Evolutionary conservation across 2,888 invertebrate species (phyloP).

Genomic region (Agrochola lota): DNA sequence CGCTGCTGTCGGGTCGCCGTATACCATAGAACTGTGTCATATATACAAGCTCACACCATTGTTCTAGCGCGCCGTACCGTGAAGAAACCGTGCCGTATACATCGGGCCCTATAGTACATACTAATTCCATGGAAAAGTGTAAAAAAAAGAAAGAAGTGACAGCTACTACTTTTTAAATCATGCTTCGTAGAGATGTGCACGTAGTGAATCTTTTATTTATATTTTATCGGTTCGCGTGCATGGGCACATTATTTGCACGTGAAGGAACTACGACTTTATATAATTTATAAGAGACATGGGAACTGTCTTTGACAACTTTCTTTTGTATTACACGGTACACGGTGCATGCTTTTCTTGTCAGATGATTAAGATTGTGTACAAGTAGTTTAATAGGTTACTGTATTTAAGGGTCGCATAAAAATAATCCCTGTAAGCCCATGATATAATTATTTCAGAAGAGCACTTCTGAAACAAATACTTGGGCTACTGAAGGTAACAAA

Average conservation of each 20-base stretch:
- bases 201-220: background rate
- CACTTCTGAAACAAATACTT: background rate
- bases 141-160: conserved; percentile 30
- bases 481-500: background rate
- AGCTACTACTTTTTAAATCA: conserved; percentile 17
- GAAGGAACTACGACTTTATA: conserved; percentile 37
- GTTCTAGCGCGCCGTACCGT: too few species aligned
- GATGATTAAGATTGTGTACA: conserved; percentile 17
- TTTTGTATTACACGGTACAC: conserved; percentile 19
- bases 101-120: too few species aligned
- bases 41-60: too few species aligned
- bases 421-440: background rate
- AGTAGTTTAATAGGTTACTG: conserved; percentile 41
- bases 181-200: background rate
- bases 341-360: conserved; percentile 20
- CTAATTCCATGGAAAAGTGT: background rate
- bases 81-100: too few species aligned
- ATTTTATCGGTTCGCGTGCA: conserved; percentile 16
- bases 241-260: conserved; percentile 11
- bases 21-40: too few species aligned
- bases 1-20: too few species aligned
- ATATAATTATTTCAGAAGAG: background rate
- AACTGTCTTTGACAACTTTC: conserved; percentile 53
- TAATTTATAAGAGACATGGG: conserved; percentile 42
- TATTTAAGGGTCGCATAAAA: conserved; percentile 10